Conservation (phyloP, 2,888 invertebrate species). For the Tiliacea citrago region DNA sequence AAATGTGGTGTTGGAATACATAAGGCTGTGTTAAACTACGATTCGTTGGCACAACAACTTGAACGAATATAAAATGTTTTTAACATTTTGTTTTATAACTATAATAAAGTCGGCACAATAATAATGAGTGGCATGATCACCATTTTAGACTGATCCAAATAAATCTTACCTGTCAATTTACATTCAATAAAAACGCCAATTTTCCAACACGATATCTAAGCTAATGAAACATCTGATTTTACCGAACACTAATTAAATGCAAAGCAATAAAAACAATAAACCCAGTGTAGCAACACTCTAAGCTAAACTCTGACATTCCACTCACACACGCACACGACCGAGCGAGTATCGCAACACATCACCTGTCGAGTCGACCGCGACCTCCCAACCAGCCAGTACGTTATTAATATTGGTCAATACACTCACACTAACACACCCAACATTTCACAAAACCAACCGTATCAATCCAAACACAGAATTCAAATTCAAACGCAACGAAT, state of each 20-base stretch:
- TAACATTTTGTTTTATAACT: slow-evolving; percentile 23
- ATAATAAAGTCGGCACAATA: slow-evolving; percentile 31
- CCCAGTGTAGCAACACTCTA: slow-evolving; percentile 63
- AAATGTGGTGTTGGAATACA: background rate
- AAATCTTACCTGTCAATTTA: slow-evolving; percentile 31
- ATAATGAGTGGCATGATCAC: slow-evolving; percentile 34
- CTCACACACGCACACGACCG: slow-evolving; percentile 79
- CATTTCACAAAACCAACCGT: slow-evolving; percentile 69
- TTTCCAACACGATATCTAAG: slow-evolving; percentile 26
- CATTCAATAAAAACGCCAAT: slow-evolving; percentile 35
- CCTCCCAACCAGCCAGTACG: slow-evolving; percentile 83
- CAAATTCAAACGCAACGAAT: slow-evolving; percentile 66
- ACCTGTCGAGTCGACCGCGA: slow-evolving; percentile 87
- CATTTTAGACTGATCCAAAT: slow-evolving; percentile 32
- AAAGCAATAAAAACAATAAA: slow-evolving; percentile 64
- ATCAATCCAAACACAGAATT: slow-evolving; percentile 62
- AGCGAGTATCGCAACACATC: slow-evolving; percentile 81
- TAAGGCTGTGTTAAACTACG: background rate
- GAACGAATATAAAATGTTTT: background rate
- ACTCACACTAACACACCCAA: slow-evolving; percentile 72
- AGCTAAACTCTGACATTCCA: slow-evolving; percentile 87
- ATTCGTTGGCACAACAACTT: background rate
- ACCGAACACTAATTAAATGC: slow-evolving; percentile 56
- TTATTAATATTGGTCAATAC: slow-evolving; percentile 88
- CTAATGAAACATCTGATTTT: slow-evolving; percentile 38